These are phyloP conservation scores for Dione juno DNA, from an alignment of 2,888 invertebrate genomes.

Conservation along the genomic window DNA sequence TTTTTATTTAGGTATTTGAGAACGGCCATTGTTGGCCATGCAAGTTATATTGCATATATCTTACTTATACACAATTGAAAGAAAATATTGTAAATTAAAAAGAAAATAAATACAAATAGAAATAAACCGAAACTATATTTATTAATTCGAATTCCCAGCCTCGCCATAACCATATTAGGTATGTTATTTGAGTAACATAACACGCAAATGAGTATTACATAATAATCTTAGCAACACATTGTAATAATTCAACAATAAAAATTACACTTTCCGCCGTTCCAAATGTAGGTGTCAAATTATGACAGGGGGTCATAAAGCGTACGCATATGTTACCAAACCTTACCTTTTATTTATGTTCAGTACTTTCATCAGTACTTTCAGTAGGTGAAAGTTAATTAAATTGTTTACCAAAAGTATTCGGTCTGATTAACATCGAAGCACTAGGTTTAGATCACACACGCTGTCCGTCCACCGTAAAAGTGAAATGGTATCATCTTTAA, in stretches of 20 bases:
- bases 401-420: constrained; percentile 53
- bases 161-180: too few relatives aligned
- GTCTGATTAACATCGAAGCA: constrained; percentile 44
- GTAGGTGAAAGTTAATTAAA: constrained; percentile 69
- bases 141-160: too few relatives aligned
- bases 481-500: constrained; percentile 34
- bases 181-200: not conserved
- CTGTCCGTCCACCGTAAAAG: constrained; percentile 40
- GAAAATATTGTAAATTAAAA: not conserved
- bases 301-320: constrained; percentile 37
- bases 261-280: constrained; percentile 19
- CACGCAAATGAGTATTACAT: constrained; percentile 1
- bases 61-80: not conserved
- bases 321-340: constrained; percentile 43
- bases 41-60: not conserved
- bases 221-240: not conserved
- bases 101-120: not conserved
- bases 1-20: not conserved
- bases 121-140: too few relatives aligned
- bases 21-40: not conserved
- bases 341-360: constrained; percentile 48
- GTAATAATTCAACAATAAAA: constrained; percentile 17
- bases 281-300: constrained; percentile 33
- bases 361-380: constrained; percentile 57
- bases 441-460: constrained; percentile 39